phyloP scores from a whole-genome alignment of 2,797 vertebrate genomes.

The Cossypha caffra region DNA sequence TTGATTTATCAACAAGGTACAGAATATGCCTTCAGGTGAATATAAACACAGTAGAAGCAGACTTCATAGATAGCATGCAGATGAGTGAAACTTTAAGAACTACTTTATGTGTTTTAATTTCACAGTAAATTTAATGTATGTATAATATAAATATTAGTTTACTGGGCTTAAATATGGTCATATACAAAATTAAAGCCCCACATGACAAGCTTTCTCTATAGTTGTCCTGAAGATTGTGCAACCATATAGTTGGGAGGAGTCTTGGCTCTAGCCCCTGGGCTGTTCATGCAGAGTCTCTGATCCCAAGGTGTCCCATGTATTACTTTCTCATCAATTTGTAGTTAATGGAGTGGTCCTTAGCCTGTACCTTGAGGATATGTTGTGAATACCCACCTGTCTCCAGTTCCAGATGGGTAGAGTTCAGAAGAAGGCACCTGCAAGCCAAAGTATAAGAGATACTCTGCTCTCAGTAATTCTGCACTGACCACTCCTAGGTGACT shows the following conservation, averaged over 20 bases:
- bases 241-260: not conserved
- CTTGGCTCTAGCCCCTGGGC: not conserved
- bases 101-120: not conserved
- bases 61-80: not conserved
- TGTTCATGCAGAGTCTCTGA: not conserved
- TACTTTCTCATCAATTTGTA: not conserved
- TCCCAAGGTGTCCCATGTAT: not conserved
- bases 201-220: not conserved
- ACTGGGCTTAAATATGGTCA: not conserved
- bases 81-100: not conserved
- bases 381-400: not conserved
- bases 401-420: not conserved
- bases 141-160: not conserved
- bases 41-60: not conserved
- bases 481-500: not conserved
- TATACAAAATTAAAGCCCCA: not conserved
- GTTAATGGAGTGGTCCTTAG: not conserved
- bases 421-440: not conserved
- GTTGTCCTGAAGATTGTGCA: not conserved
- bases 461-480: not conserved
- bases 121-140: not conserved
- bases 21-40: slow-evolving; percentile 15
- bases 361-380: not conserved
- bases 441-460: not conserved
- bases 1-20: not conserved